Base-by-base conservation (phyloP, 2,113 vertebrate species). In the Sinosuthora webbiana region DNA sequence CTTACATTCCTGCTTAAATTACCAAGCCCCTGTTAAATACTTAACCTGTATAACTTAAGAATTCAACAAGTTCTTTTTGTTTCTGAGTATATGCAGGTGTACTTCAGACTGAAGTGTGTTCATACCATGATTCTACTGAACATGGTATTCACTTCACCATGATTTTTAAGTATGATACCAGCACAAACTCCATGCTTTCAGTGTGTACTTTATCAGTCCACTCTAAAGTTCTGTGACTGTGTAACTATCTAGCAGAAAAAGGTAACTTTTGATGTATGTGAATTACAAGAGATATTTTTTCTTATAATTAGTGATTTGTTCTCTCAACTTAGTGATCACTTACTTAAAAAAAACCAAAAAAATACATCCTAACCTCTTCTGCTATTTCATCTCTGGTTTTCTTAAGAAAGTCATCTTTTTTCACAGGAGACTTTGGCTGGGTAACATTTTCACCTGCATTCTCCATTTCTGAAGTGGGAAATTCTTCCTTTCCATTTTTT, bases 281-380 rank as follows among this genome's bases (percentile, higher is more conserved):
- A 16, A 67, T 57, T 65, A 83, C 13, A 65, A 68, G 11, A 70
- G 31, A 25, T 19, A 27, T 25, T 53, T 87, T 55, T 37, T n/a
- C 1, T 30, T 44, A 30, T 7, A 68, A 80, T 31, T 17, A n/a
- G 25, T 33, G 9, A 42, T 47, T 41, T 73, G 3, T 65, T 85
- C 18, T 55, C 64, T 80, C 30, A 83, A 78, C 9, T 63, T 67
- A 57, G 22, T 12, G 13, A 53, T 14, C 3, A 39, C 22, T 80
- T 52, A 42, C 37, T 64, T 73, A 19, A 69, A 57, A 42, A 22
- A 3, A 45, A 42, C 33, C 13, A 52, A 33, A 71, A n/a, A 62
- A 56, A 5, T 33, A 57, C 11, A 83, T 93, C 57, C 93, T 95
- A 86, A 98, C 98, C 97, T 97, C 83, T 93, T 98, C 98, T 77